Evolutionary conservation across 2,888 invertebrate species (phyloP).

Genomic region (Carpatolechia fugitivella): DNA sequence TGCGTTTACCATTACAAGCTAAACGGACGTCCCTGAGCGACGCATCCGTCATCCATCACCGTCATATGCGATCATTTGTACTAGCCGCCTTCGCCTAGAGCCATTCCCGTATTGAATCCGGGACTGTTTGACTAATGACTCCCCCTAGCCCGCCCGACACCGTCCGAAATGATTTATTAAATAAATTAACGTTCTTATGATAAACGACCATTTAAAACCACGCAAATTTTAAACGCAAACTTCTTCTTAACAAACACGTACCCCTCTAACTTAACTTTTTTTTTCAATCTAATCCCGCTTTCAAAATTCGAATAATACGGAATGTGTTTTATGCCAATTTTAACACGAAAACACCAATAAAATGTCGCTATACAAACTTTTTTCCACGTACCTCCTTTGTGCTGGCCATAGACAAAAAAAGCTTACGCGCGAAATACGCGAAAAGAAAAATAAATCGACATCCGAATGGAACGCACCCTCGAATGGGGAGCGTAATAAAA

Average conservation of each 20-base stretch:
- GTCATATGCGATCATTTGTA: constrained; percentile 65
- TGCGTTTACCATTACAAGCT: constrained; percentile 22
- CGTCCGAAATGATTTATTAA: constrained; percentile 68
- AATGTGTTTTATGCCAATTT: constrained; percentile 47
- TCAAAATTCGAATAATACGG: constrained; percentile 37
- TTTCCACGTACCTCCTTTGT: constrained; percentile 22
- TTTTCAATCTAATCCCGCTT: constrained; percentile 38
- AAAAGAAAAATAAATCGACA: constrained; percentile 48
- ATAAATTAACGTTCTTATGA: constrained; percentile 65
- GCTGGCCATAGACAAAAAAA: constrained; percentile 22
- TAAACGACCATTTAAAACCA: constrained; percentile 57
- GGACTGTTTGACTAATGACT: constrained; percentile 61
- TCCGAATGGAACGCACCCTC: constrained; percentile 43
- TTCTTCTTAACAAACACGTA: constrained; percentile 28
- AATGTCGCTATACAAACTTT: constrained; percentile 18
- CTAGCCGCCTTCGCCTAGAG: constrained; percentile 40
- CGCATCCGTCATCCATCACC: constrained; percentile 56
- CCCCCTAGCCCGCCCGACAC: constrained; percentile 34
- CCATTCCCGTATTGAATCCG: constrained; percentile 44
- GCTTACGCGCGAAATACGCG: constrained; percentile 30
- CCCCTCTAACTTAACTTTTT: constrained; percentile 21
- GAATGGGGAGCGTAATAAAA: constrained; percentile 59
- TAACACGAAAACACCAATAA: constrained; percentile 28
- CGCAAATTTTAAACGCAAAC: constrained; percentile 32
- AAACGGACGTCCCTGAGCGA: constrained; percentile 37